phyloP scores from a whole-genome alignment of 2,888 invertebrate species.

The Phragmatobia fuliginosa region DNA sequence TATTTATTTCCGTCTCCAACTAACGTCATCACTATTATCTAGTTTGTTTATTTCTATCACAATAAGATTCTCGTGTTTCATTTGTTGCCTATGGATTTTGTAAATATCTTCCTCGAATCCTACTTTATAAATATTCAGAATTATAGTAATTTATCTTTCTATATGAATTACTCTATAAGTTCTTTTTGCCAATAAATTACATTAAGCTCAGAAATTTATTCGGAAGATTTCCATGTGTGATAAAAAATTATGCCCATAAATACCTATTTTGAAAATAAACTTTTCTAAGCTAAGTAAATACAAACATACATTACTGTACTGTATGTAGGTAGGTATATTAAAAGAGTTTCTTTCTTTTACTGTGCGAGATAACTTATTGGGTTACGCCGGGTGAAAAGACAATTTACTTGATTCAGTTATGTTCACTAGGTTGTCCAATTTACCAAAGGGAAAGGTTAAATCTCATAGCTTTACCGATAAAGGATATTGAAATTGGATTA shows the following conservation, averaged over 20 bases:
- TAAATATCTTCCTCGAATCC: background rate
- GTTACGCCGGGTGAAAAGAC: constrained; percentile 47
- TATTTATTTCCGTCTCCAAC: background rate
- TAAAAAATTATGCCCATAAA: background rate
- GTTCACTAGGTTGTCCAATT: constrained; percentile 37
- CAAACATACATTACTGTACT: background rate
- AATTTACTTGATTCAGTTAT: constrained; percentile 53
- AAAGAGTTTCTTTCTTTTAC: constrained; percentile 12
- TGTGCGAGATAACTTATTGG: constrained; percentile 34
- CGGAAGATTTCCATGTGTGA: background rate
- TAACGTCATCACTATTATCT: background rate
- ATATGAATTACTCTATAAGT: background rate
- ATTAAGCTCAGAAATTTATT: background rate
- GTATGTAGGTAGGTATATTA: background rate
- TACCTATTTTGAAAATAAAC: background rate
- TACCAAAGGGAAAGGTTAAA: constrained; percentile 16
- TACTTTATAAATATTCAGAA: background rate
- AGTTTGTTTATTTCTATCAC: background rate
- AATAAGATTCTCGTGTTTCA: background rate
- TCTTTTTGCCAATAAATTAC: background rate
- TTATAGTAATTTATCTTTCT: background rate
- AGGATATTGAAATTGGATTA: background rate
- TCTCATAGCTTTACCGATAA: constrained; percentile 8
- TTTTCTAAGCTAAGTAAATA: background rate
- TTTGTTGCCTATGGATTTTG: background rate